phyloP scores from a whole-genome alignment of 30 jellyfish, hydroid and myxozoan genomes.

The Calvadosia cruxmelitensis region DNA sequence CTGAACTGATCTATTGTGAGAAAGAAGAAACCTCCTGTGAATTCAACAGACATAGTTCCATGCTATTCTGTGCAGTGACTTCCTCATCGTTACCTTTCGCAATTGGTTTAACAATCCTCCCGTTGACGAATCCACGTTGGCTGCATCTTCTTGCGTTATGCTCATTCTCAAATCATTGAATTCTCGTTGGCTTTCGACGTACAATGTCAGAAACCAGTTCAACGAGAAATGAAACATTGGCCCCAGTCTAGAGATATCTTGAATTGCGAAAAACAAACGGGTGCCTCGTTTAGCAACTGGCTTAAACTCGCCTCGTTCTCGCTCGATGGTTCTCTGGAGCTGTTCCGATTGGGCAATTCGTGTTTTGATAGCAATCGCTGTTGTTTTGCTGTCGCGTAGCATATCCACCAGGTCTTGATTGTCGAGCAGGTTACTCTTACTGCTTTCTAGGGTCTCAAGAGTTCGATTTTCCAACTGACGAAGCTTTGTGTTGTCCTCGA shows the following conservation, averaged over 20 bases:
- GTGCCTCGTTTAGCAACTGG: conserved; percentile 86
- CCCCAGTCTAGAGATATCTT: conserved; percentile 51
- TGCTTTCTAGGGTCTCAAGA: conserved; percentile 39
- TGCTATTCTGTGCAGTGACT: too few relatives aligned
- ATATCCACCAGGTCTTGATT: conserved; percentile 68
- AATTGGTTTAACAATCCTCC: neutral
- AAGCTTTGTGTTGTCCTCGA: conserved; percentile 37
- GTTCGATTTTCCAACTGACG: conserved; percentile 66
- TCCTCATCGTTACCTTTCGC: neutral
- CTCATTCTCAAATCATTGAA: conserved; percentile 9
- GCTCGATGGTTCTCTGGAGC: conserved; percentile 28
- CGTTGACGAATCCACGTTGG: neutral
- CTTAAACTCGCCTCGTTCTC: conserved; percentile 42
- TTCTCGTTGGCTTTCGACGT: conserved; percentile 31
- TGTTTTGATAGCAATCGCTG: conserved; percentile 32
- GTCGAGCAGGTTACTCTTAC: conserved; percentile 67
- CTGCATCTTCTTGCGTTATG: neutral
- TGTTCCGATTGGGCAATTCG: conserved; percentile 42
- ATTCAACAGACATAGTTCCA: too few relatives aligned
- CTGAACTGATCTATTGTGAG: too few relatives aligned
- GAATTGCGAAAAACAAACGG: conserved; percentile 38
- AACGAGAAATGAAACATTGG: conserved; percentile 82
- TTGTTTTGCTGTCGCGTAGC: conserved; percentile 52
- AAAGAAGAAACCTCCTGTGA: too few relatives aligned
- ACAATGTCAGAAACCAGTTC: conserved; percentile 54